Base-by-base conservation (phyloP, 2,113 vertebrate genomes). In the Tympanuchus pallidicinctus region DNA sequence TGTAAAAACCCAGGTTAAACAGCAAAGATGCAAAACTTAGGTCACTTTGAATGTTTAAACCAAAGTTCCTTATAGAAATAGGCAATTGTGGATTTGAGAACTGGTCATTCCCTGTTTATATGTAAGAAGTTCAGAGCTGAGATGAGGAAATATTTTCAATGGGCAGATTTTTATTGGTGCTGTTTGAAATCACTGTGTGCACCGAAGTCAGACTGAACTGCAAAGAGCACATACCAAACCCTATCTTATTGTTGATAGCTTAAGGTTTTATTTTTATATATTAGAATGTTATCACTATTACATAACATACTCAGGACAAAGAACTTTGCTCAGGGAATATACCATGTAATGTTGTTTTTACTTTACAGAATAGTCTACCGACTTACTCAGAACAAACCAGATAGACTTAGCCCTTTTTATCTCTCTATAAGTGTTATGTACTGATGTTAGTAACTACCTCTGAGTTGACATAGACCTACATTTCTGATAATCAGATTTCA, bases 301-400 rank as follows among this genome's bases (percentile, higher is more conserved):
- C 97, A 98, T 98, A 98, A 98, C 98, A 98, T 97, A 98, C 99
- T 99, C 99, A 99, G 99, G 99, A 99, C 98, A 98, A 99, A 98
- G 96, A 99, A 98, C 98, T 99, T 98, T 98, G 98, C 99, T 99
- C 99, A 99, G 99, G 99, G 99, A 99, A 99, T 98, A 98, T 98
- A 99, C 98, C 98, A 98, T 98, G 97, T 98, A 96, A 98, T 98
- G 86, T 96, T 96, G 72, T 84, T 96, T 98, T 98, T 98, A 98
- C 97, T 98, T 99, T 98, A 97, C 98, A 97, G 97, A 95, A 91
- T 96, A 95, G 96, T 97, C 98, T 97, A 95, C 96, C 97, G 96
- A 96, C 96, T 96, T 98, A 95, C 89, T 98, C 97, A 90, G 95
- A 98, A 97, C 98, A 98, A 98, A 98, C 98, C 98, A 98, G 98